Evolutionary conservation across 2,888 invertebrate species (phyloP).

Genomic region (Merodon equestris): DNA sequence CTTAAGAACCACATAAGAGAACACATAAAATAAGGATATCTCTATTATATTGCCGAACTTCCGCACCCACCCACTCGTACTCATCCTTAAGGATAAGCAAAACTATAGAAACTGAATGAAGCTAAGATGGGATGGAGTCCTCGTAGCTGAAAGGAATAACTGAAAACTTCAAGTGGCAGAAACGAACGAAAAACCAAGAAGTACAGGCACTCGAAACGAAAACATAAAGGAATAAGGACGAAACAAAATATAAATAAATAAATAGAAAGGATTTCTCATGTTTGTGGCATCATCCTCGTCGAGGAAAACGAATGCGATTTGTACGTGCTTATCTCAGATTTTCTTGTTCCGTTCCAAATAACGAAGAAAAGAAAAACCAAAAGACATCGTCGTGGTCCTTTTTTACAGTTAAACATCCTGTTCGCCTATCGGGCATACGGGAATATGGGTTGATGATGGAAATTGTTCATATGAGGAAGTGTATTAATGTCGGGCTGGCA

Average conservation of each 20-base stretch:
- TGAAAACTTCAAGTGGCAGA: constrained; percentile 66
- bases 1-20: constrained; percentile 65
- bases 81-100: constrained; percentile 15
- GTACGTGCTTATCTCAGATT: constrained; percentile 76
- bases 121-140: no score
- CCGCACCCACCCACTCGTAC: constrained; percentile 2
- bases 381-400: constrained; percentile 30
- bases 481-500: constrained; percentile 63
- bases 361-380: constrained; percentile 31
- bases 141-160: constrained; percentile 49
- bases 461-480: constrained; percentile 61
- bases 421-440: constrained; percentile 6
- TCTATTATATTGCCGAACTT: constrained; percentile 61
- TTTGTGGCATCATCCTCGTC: constrained; percentile 63
- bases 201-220: no score
- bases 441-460: constrained; percentile 63
- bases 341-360: constrained; percentile 57
- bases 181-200: not conserved
- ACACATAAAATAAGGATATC: constrained; percentile 66
- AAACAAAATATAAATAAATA: no score
- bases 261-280: constrained; percentile 58
- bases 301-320: constrained; percentile 76
- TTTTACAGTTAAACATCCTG: constrained; percentile 24
- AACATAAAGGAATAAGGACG: no score
- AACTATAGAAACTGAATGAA: no score